A percentile compares a stretch with the other conserved stretches of the same genome.
Evolutionary conservation across 2,797 vertebrate genomes (phyloP).

Genomic region (Bovichtus diacanthus): DNA sequence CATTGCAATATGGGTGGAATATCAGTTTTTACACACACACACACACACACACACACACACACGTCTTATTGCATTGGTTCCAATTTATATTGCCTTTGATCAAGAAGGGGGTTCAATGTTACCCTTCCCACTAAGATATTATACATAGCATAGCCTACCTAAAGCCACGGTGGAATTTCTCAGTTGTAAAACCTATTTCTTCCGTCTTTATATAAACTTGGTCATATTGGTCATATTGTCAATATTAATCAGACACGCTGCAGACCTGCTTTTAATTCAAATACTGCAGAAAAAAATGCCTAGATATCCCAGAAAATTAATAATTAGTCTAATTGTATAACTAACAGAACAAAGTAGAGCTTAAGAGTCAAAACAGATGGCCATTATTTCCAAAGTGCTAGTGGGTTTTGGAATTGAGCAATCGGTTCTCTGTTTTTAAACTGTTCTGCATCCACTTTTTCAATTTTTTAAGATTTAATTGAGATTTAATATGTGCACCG

Average conservation of each 20-base stretch:
- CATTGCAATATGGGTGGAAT: constrained; percentile 51
- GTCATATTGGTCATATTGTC: too few species aligned
- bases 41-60: background rate
- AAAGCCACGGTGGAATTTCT: constrained; percentile 2
- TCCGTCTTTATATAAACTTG: constrained; percentile 7
- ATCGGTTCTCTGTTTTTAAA: background rate
- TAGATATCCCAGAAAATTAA: background rate
- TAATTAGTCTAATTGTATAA: background rate
- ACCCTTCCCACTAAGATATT: constrained; percentile 19
- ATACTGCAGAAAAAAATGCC: background rate
- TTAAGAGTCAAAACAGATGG: background rate
- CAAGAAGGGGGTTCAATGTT: constrained; percentile 39
- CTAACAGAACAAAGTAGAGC: background rate
- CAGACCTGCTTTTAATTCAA: constrained; percentile 2
- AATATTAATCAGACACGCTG: background rate
- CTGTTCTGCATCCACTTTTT: background rate
- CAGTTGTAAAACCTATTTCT: background rate
- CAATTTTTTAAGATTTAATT: background rate
- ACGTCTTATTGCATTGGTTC: constrained; percentile 34
- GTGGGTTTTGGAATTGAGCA: background rate
- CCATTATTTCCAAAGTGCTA: background rate
- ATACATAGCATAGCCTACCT: background rate
- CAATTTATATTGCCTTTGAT: constrained; percentile 50
- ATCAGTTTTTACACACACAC: constrained; percentile 14
- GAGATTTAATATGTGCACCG: background rate